These are phyloP conservation scores for Columba janthina DNA, from an alignment of 2,113 vertebrate genomes.

Conservation along the genomic window DNA sequence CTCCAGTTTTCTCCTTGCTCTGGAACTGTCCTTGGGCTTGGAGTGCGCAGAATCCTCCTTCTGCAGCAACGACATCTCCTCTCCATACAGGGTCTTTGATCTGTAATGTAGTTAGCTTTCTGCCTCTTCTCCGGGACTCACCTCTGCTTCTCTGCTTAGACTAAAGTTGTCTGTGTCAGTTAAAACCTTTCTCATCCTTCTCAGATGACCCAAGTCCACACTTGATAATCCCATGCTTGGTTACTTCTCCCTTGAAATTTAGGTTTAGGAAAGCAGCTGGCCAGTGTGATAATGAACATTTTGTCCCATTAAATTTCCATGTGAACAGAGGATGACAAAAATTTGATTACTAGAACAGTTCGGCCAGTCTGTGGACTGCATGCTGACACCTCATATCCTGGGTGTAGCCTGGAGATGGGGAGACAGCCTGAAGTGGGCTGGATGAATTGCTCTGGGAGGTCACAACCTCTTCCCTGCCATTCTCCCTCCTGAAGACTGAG, in stretches of 20 bases:
- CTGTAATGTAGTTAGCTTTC: background rate
- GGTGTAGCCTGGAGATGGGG: background rate
- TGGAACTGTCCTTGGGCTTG: background rate
- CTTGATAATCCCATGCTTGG: background rate
- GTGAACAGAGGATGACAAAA: background rate
- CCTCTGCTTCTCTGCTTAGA: background rate
- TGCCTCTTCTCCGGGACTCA: background rate
- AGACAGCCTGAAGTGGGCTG: background rate
- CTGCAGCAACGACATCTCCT: background rate
- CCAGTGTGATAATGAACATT: background rate
- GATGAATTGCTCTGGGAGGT: background rate
- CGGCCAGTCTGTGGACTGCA: background rate
- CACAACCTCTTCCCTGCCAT: background rate
- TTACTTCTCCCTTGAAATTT: background rate
- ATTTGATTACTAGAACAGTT: background rate
- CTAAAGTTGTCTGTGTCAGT: background rate
- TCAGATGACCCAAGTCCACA: background rate
- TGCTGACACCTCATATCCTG: background rate
- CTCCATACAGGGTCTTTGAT: background rate
- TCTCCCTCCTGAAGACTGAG: background rate
- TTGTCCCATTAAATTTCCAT: background rate
- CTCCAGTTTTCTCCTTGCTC: background rate
- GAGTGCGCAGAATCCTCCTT: background rate
- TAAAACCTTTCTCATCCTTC: background rate
- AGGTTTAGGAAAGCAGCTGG: background rate